Evolutionary conservation across 92 coral and sea anemone species (phyloP), one percentile per base, ranked within the genome.

Genomic region (Epizoanthus fatuus): DNA sequence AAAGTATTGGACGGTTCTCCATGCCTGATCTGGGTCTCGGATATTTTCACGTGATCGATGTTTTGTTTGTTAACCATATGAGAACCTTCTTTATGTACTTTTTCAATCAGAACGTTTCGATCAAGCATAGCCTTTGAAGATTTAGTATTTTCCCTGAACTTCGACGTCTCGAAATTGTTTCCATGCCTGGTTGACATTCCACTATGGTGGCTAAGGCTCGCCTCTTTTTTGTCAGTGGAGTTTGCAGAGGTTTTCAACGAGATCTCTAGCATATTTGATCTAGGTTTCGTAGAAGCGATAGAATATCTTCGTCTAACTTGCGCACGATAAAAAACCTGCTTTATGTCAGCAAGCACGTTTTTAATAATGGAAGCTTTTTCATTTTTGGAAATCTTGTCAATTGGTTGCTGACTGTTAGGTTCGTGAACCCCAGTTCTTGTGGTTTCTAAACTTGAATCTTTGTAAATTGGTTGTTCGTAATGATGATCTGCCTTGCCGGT

Each of bases 231-330:
- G 3, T 56, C 54, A 32, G 20, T 35, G 12, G 5, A 20, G 66
- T 56, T 75, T 19, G 4, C 5, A 74, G 11, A 29, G 12, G 35
- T 55, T 38, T 6, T 9, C 38, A 2, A 7, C 10, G 53, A 38
- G 3, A 75, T 2, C 45, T 56, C 67, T 45, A 57, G 81, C 20
- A 55, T 5, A 55, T 5, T 52, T 3, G 29, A 17, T 14, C 38
- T 49, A 19, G 62, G 45, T 37, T 38, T n/a, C 14, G 32, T 75
- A 12, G 51, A 38, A 56, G 67, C 81, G 53, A 75, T 57, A 16
- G 66, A 56, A 45, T 75, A 38, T 19, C 81, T 75, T n/a, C 72
- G 72, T 35, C 38, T 66, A 4, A 49, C 20, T 39, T 75, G 55
- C 7, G 81, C 54, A 9, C 67, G 40, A 29, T 57, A 4, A 40